Percentiles rank a stretch among this genome's conserved stretches.
phyloP scores from a whole-genome alignment of 2,888 invertebrate species.

The Cremastinae sp. region DNA sequence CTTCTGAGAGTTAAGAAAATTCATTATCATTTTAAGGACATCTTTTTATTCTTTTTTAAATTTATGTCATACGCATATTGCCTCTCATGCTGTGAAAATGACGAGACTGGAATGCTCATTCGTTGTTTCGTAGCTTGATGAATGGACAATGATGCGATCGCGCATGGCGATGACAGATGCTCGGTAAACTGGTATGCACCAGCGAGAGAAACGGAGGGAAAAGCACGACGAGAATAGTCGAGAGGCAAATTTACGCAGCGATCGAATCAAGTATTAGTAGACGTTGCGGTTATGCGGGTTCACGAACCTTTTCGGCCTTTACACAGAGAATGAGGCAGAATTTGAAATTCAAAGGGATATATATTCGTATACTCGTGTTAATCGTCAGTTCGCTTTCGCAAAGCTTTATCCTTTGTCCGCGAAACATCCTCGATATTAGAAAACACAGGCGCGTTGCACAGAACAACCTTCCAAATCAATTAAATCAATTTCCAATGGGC shows the following conservation, averaged over 20 bases:
- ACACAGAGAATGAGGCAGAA: slow-evolving; percentile 1
- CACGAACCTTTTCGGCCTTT: neutral
- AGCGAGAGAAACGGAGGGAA: neutral
- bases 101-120: slow-evolving; percentile 3
- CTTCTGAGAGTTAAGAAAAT: no score
- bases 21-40: no score
- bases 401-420: slow-evolving; percentile 5
- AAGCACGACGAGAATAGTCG: slow-evolving; percentile 4
- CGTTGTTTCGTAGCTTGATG: slow-evolving; percentile 20
- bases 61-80: no score
- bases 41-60: no score
- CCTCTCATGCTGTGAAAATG: neutral
- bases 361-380: slow-evolving; percentile 15
- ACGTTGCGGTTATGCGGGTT: slow-evolving; percentile 46
- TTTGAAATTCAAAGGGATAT: neutral
- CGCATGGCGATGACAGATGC: slow-evolving; percentile 11
- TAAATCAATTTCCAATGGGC: slow-evolving; percentile 2
- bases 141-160: slow-evolving; percentile 15
- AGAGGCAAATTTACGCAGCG: slow-evolving; percentile 31
- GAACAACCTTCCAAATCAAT: slow-evolving; percentile 1
- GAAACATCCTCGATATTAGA: slow-evolving; percentile 2
- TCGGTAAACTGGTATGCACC: slow-evolving; percentile 3
- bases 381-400: slow-evolving; percentile 12
- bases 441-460: neutral
- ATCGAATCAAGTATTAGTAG: slow-evolving; percentile 30